Conservation (phyloP, 1,140 invertebrate genomes). For the Heliothis virescens region DNA sequence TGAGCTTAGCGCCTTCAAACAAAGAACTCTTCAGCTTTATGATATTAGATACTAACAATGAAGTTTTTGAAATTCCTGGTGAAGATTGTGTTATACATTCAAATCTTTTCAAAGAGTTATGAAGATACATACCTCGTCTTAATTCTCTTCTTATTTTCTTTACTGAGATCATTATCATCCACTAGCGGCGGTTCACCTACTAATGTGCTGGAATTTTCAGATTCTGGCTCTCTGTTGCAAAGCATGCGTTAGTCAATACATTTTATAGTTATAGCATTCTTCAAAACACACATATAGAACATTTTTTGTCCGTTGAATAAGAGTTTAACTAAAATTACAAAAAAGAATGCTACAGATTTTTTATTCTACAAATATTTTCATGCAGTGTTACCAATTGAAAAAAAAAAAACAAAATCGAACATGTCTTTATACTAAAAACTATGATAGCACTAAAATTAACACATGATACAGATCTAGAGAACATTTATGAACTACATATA, state of each 20-base stretch:
- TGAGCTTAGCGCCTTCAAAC: no score
- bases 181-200: constrained; percentile 76
- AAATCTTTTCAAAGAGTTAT: no score
- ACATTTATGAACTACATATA: no score
- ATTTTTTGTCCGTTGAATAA: no score
- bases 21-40: no score
- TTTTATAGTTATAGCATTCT: not conserved
- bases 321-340: no score
- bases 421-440: not conserved
- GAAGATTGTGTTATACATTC: no score
- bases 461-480: not conserved
- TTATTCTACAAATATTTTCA: not conserved
- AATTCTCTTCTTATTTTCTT: constrained; percentile 74
- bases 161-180: constrained; percentile 63
- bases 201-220: constrained; percentile 78
- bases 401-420: not conserved
- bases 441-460: not conserved
- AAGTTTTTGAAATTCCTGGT: no score
- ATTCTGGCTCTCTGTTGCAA: constrained; percentile 71
- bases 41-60: no score
- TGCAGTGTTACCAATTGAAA: not conserved
- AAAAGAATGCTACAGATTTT: no score
- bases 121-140: constrained; percentile 65
- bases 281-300: no score
- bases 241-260: not conserved